Percentiles rank a stretch among this genome's conserved stretches.
Evolutionary conservation across 2,888 invertebrate species (phyloP).

Genomic region (Meliscaeva auricollis): DNA sequence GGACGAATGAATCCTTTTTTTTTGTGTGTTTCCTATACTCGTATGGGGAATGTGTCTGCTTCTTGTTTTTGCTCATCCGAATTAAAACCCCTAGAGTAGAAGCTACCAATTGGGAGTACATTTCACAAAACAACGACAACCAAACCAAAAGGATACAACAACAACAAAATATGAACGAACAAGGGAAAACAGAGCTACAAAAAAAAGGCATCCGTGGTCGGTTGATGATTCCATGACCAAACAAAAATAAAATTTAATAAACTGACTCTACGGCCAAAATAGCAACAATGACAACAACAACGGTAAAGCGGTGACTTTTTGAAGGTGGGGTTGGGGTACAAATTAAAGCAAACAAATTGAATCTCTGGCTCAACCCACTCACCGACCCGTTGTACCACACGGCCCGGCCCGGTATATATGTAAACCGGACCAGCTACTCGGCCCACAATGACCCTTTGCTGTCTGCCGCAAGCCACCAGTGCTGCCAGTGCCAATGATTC

Average conservation of each 20-base stretch:
- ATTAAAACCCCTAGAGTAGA: slow-evolving; percentile 47
- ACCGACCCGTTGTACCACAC: neutral
- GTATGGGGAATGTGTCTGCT: neutral
- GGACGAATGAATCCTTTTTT: slow-evolving; percentile 53
- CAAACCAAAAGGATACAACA: slow-evolving; percentile 30
- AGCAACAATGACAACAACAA: slow-evolving; percentile 19
- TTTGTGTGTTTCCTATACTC: neutral
- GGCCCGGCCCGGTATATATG: neutral
- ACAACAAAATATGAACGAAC: neutral
- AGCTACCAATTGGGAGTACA: slow-evolving; percentile 47
- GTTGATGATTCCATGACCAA: slow-evolving; percentile 68
- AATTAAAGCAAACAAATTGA: slow-evolving; percentile 64
- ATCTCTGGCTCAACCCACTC: slow-evolving; percentile 15
- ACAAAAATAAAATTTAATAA: slow-evolving; percentile 68
- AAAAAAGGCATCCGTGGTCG: slow-evolving; percentile 62
- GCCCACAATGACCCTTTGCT: neutral
- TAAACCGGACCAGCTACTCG: neutral
- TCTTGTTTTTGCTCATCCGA: slow-evolving; percentile 38
- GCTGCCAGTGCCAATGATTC: slow-evolving; percentile 26
- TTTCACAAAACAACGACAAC: slow-evolving; percentile 37
- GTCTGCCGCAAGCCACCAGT: slow-evolving; percentile 30
- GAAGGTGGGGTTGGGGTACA: slow-evolving; percentile 29
- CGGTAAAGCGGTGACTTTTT: neutral
- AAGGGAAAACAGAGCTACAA: slow-evolving; percentile 13
- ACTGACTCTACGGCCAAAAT: slow-evolving; percentile 17